Conservation (phyloP, 2,797 vertebrate genomes). For the Busarellus nigricollis region DNA sequence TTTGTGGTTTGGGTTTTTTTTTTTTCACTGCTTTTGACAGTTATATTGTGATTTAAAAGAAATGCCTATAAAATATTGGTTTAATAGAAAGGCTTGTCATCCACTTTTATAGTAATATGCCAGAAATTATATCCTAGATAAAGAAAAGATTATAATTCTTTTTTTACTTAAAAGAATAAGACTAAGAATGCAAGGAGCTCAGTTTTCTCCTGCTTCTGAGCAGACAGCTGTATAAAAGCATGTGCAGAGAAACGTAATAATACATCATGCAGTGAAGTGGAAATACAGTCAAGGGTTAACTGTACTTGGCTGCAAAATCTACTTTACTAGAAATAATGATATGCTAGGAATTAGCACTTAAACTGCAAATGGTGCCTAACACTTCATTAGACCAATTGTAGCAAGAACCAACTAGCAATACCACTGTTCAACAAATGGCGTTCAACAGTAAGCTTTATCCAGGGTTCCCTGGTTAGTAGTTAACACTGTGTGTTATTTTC, state of each 20-base stretch:
- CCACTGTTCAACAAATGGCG: not conserved
- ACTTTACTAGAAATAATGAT: not conserved
- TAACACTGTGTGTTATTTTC: not conserved
- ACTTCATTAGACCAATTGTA: not conserved
- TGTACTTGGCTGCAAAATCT: not conserved
- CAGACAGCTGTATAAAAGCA: not conserved
- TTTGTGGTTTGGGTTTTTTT: not conserved
- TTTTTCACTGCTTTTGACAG: not conserved
- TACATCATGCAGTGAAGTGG: not conserved
- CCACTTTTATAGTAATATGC: not conserved
- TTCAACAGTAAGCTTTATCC: not conserved
- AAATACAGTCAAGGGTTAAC: not conserved
- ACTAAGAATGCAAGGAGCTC: not conserved
- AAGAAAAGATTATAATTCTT: not conserved
- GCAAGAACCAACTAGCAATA: not conserved
- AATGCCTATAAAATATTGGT: not conserved
- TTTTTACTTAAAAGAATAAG: not conserved
- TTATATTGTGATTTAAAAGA: not conserved
- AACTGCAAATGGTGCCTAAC: not conserved
- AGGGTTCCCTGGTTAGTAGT: not conserved
- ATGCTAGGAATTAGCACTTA: not conserved
- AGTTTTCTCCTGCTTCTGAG: not conserved
- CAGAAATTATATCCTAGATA: not conserved
- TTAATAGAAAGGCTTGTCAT: slow-evolving; percentile 15
- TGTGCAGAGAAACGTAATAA: not conserved